Base-by-base conservation (phyloP, 2,888 invertebrate genomes). In the Lasioglossum leucozonium region DNA sequence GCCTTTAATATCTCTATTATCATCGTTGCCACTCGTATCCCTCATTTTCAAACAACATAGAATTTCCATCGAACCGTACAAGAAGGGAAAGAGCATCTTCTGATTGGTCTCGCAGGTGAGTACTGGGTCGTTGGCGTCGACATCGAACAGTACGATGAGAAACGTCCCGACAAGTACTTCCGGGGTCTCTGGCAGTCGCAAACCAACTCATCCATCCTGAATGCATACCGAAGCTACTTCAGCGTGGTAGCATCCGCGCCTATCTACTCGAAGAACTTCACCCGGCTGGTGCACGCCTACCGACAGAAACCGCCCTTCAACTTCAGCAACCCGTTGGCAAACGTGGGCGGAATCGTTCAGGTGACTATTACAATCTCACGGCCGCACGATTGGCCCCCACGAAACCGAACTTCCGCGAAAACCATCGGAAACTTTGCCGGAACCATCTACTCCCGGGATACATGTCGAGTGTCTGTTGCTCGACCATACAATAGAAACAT, bases 61-160 rank as follows among this genome's bases (percentile, higher is more conserved):
- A 22, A 18, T 62, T 71, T 34, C 51, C 72, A 16, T 67, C 37
- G 72, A 51, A 72, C 13, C 26, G 72, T 67, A 22, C 37, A 34
- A n/a, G n/a, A 42, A n/a, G 62, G 77, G 37, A 72, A 30, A 74
- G 34, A 72, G 73, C 62, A 81, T 72, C 22, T 51, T n/a, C 47
- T 42, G 69, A 79, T 84, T 81, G 58, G 55, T 81, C 86, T 92
- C 91, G 51, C 95, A 97, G 98, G 99, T n/a, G 98, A 99, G 94
- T 99, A 99, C 94, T 98, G 98, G 94, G 99, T 98, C 1, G 97
- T 99, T 37, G 99, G 99, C 8, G 98, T 99, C 10, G 98, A 98
- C 93, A 97, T 98, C 22, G 98, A 98, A 90, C 98, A 98, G 92
- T 99, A 98, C 95, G 98, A 98, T 92, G 95, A 96, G 3, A 96